Base-by-base conservation (phyloP, 2,888 invertebrate species). In the Malthinus seriepunctatus region DNA sequence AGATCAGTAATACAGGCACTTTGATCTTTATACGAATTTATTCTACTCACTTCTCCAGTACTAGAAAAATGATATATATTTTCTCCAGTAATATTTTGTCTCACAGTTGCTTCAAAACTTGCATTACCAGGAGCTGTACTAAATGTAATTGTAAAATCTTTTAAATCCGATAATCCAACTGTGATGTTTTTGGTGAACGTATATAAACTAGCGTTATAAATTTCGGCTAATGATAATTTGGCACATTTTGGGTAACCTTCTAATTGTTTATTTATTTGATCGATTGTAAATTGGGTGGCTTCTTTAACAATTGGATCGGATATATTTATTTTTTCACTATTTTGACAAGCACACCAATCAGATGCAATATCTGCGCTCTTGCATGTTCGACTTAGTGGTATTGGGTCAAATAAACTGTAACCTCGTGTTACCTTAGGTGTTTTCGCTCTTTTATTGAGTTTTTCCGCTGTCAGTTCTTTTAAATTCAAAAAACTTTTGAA, bases 301-400 rank as follows among this genome's bases (percentile, higher is more conserved):
- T 84, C 79, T 5, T 78, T 73, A 0, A 89, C 88, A 8, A 78
- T 73, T 0, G 76, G 67, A 64, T 86, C 83, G 32, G 83, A 80
- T 0, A 79, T 77, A 0, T 82, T 73, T 11, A 91, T 72, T 63
- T 84, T 82, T 47, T 78, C 79, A 51, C 86, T 86, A 56, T 84
- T 84, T 71, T 92, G 89, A 67, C 96, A 96, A 14, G 93, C 90
- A 76, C 96, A 96, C 90, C 91, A 96, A 74, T 94, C 91, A 23
- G 88, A 86, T 0, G 88, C 86, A 57, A 97, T 92, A 1, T 82
- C 86, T 0, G 95, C 95, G 60, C 82, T 80, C 48, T 84, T 80
- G 73, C 96, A 97, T 0, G 89, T 91, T 39, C 96, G 81, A 53
- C 84, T 82, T 35, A 74, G 76, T 0, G 91, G 88, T 59, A 96